A percentile compares a stretch with the other conserved stretches of the same genome.
These are phyloP conservation scores for Gavia stellata DNA, from an alignment of 2,113 vertebrate genomes.

Conservation along the genomic window DNA sequence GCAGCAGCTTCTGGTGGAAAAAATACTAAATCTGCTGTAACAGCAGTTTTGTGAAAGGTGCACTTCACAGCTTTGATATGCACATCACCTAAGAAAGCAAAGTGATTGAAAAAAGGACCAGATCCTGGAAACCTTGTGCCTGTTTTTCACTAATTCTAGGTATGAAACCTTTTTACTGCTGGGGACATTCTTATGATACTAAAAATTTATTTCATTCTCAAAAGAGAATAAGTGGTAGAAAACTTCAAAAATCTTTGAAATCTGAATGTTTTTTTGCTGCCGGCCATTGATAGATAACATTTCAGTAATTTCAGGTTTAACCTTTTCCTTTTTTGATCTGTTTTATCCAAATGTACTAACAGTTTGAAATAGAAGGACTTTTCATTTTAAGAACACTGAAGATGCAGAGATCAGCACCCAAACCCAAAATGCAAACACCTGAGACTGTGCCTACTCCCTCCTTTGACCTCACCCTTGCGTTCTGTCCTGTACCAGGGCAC, in stretches of 20 bases:
- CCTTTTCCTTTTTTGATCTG: background rate
- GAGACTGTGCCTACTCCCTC: background rate
- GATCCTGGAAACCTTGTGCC: background rate
- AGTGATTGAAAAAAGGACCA: background rate
- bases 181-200: background rate
- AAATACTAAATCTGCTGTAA: background rate
- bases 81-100: background rate
- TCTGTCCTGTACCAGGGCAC: background rate
- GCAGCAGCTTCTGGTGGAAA: background rate
- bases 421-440: background rate
- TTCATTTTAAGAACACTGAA: background rate
- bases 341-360: background rate
- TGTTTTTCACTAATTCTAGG: background rate
- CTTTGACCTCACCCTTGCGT: background rate
- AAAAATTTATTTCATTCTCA: background rate
- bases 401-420: background rate
- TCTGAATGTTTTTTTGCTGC: background rate
- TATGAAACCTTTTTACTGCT: background rate
- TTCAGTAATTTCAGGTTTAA: background rate
- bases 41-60: background rate
- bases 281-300: background rate
- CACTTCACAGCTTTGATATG: background rate
- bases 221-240: background rate
- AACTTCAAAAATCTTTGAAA: background rate
- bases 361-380: background rate